Evolutionary conservation across 2,113 vertebrate species (phyloP).

Genomic region (Bos javanicus): DNA sequence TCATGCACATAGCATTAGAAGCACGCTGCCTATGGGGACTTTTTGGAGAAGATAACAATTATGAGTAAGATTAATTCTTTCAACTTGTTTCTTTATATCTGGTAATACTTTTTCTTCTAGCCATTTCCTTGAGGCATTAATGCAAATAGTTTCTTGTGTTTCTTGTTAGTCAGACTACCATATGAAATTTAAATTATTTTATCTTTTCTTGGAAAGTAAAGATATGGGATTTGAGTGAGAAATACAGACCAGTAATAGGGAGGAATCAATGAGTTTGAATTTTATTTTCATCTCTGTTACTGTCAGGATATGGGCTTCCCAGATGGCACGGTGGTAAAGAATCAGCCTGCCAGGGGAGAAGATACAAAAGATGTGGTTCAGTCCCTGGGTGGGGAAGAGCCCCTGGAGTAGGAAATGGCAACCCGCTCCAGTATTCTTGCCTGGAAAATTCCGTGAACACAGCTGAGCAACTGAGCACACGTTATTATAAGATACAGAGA

Average conservation of each 20-base stretch:
- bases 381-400: neutral
- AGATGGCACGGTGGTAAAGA: neutral
- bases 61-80: neutral
- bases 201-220: neutral
- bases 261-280: neutral
- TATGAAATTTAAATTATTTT: neutral
- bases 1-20: slow-evolving; percentile 62
- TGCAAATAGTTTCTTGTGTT: neutral
- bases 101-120: neutral
- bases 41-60: slow-evolving; percentile 57
- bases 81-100: neutral
- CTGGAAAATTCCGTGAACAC: neutral
- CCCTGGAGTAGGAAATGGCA: neutral
- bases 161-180: neutral
- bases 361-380: neutral
- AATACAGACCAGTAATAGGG: neutral
- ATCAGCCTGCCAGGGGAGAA: neutral
- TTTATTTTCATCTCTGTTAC: slow-evolving; percentile 21
- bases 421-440: neutral
- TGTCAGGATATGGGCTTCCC: neutral
- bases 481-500: neutral
- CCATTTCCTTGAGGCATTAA: neutral
- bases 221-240: neutral
- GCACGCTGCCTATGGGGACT: slow-evolving; percentile 66
- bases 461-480: neutral